Evolutionary conservation across 2,888 invertebrate species (phyloP).

Genomic region (Drosophila nr. perissopoda): DNA sequence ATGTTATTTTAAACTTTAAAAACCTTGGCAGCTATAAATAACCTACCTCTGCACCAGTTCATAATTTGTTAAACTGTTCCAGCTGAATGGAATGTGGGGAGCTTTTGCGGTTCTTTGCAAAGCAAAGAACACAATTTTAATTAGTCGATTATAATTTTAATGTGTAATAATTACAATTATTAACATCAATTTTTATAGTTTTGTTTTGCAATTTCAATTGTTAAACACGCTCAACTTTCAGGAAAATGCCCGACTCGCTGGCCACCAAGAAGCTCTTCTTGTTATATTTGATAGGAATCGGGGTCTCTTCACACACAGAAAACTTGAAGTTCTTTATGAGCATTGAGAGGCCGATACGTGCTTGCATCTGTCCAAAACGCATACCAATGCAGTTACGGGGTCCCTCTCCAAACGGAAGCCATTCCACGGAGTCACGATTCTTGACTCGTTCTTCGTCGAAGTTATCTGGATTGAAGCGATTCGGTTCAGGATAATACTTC

Average conservation of each 20-base stretch:
- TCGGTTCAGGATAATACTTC: slow-evolving; percentile 87
- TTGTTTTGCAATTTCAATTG: background rate
- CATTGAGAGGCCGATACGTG: slow-evolving; percentile 72
- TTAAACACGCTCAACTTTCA: slow-evolving; percentile 31
- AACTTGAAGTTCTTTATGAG: slow-evolving; percentile 78
- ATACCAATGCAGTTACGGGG: slow-evolving; percentile 83
- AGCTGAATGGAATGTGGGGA: too few relatives aligned
- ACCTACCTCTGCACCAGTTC: too few relatives aligned
- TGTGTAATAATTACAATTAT: too few relatives aligned
- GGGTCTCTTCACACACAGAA: slow-evolving; percentile 65
- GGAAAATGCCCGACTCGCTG: slow-evolving; percentile 63
- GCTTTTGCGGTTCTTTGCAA: too few relatives aligned
- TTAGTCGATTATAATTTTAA: too few relatives aligned
- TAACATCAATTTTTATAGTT: too few relatives aligned
- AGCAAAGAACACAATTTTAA: too few relatives aligned
- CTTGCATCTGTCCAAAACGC: slow-evolving; percentile 83
- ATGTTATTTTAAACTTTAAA: too few relatives aligned
- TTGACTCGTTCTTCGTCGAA: slow-evolving; percentile 86
- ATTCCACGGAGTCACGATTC: slow-evolving; percentile 84
- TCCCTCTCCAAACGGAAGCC: slow-evolving; percentile 83
- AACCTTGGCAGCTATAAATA: too few relatives aligned
- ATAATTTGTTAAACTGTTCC: too few relatives aligned
- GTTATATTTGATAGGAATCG: slow-evolving; percentile 69
- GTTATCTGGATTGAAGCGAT: slow-evolving; percentile 87
- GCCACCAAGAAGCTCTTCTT: slow-evolving; percentile 56